Base-by-base conservation (phyloP, 2,113 vertebrate species). In the Ceuthmochares aereus region DNA sequence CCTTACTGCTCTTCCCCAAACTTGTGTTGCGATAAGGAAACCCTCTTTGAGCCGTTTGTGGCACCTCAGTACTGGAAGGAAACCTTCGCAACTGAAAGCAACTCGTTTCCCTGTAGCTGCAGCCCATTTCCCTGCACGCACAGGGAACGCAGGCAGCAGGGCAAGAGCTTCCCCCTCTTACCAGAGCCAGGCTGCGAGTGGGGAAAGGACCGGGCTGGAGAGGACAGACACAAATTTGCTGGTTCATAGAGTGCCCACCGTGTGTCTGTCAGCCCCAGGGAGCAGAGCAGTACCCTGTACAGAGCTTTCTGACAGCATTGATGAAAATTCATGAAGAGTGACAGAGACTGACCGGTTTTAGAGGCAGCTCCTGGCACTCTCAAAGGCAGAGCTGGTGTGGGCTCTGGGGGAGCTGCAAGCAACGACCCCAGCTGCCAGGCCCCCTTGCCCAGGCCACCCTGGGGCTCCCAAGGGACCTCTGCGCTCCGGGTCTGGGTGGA, bases 231-330 rank as follows among this genome's bases (percentile, higher is more conserved):
- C 76, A 52, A 15, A 88, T 66, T 88, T 4, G 1, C 29, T 43
- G 12, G 1, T 16, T 51, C 11, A 4, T 32, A 4, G 36, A 43
- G 23, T 0, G 0, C 20, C 40, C 47, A 49, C 47, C 5, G 12
- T 49, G 0, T 66, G 21, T 54, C 43, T 29, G 55, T 80, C 81
- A 66, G 83, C 62, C 37, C 14, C 62, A 27, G 87, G 68, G 80
- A 80, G 47, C 51, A 49, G 40, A 69, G 68, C 14, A 74, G 76
- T 60, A 62, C 59, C 25, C 32, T 0, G 0, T 45, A 10, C 51
- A 45, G 55, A 62, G 51, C 7, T 74, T 70, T 85, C 17, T 58
- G 26, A 37, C 64, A 76, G 37, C 32, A 20, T 59, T 95, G 45
- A 75, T 72, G 59, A 91, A 55, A 29, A 20, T 59, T 95, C 45